Percentiles rank a stretch among this genome's conserved stretches.
Conservation (phyloP, 30 jellyfish, hydroid and myxozoan genomes). For the Aurelia sp. region DNA sequence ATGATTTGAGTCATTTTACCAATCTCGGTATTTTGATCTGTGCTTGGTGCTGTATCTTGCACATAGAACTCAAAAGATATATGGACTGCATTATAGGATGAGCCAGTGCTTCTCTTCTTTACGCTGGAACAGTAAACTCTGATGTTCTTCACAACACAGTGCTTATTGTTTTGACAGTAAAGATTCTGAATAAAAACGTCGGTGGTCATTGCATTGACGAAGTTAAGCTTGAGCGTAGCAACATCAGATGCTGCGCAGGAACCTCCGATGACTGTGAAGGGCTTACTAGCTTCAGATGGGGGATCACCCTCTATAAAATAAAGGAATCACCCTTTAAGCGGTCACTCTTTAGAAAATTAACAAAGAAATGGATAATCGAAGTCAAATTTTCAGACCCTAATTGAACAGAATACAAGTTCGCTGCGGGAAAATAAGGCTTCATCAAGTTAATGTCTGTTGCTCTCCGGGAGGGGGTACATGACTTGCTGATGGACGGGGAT, state of each 20-base stretch:
- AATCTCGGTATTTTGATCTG: conserved; percentile 62
- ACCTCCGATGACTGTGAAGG: conserved; percentile 83
- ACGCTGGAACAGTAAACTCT: conserved; percentile 68
- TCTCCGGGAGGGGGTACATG: no score
- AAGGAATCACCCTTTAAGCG: no score
- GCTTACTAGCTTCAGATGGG: conserved; percentile 72
- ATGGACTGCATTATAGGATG: conserved; percentile 31
- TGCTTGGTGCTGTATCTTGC: conserved; percentile 59
- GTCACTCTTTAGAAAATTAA: no score
- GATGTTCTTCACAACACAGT: conserved; percentile 79
- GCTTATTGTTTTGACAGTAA: conserved; percentile 58
- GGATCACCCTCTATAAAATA: conserved; percentile 70
- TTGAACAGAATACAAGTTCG: no score
- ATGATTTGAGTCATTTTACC: conserved; percentile 44
- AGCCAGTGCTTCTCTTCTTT: conserved; percentile 79
- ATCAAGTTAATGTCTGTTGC: no score
- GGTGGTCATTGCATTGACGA: conserved; percentile 63
- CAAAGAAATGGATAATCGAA: no score
- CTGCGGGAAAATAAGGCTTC: no score
- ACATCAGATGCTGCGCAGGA: conserved; percentile 64
- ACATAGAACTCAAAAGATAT: conserved; percentile 71
- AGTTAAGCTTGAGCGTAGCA: conserved; percentile 53
- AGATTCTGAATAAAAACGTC: conserved; percentile 62
- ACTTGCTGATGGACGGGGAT: no score
- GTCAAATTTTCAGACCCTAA: no score